Evolutionary conservation across 1,140 invertebrate species (phyloP).

Genomic region (Drosophila parvula): DNA sequence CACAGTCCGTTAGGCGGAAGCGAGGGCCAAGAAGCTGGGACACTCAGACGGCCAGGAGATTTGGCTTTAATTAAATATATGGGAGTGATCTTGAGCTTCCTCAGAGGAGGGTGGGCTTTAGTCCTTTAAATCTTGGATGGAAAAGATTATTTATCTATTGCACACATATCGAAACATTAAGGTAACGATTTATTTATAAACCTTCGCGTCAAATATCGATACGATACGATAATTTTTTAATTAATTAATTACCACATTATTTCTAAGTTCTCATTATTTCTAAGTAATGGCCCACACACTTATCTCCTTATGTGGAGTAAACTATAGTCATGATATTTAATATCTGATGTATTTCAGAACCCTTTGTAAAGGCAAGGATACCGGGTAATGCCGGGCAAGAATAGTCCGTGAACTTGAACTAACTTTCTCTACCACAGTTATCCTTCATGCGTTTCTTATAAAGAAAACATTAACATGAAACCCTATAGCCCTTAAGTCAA

Average conservation of each 20-base stretch:
- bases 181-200: too few relatives aligned
- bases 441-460: not conserved
- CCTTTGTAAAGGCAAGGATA: too few relatives aligned
- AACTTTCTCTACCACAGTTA: too few relatives aligned
- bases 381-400: too few relatives aligned
- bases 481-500: not conserved
- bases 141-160: too few relatives aligned
- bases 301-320: not conserved
- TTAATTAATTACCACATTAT: too few relatives aligned
- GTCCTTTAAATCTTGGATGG: not conserved
- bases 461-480: not conserved
- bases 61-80: constrained; percentile 33
- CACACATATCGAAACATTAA: too few relatives aligned
- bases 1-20: constrained; percentile 43
- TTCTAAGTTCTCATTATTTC: too few relatives aligned
- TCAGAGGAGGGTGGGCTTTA: not conserved
- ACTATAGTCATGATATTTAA: not conserved
- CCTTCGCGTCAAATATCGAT: too few relatives aligned
- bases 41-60: not conserved
- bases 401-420: not conserved
- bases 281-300: too few relatives aligned
- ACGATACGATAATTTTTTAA: too few relatives aligned
- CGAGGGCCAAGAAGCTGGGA: constrained; percentile 4
- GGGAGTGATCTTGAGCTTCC: not conserved
- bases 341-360: not conserved